Percentiles rank a stretch among this genome's conserved stretches.
Conservation (phyloP, 2,888 invertebrate genomes). For the Nephrotoma flavescens region DNA sequence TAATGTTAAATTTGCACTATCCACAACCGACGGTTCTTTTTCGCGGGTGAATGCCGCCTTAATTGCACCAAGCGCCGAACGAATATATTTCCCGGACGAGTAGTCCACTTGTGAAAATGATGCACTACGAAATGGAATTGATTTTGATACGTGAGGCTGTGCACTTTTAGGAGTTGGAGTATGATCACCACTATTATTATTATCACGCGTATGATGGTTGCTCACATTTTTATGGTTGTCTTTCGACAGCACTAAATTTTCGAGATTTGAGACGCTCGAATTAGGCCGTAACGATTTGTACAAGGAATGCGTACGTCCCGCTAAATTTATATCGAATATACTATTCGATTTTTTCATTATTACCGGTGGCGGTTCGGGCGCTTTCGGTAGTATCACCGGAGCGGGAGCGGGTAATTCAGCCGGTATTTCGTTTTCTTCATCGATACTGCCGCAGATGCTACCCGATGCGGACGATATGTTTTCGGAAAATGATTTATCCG, state of each 20-base stretch:
- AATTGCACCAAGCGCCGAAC: conserved; percentile 28
- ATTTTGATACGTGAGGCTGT: conserved; percentile 42
- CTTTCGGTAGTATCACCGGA: conserved; percentile 17
- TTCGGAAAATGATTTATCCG: conserved; percentile 17
- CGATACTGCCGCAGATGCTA: conserved; percentile 1
- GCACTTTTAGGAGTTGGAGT: neutral
- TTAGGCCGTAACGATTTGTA: conserved; percentile 17
- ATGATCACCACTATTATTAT: neutral
- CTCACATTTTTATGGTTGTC: neutral
- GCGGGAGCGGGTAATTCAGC: conserved; percentile 13
- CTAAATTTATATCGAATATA: neutral
- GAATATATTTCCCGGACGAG: conserved; percentile 42
- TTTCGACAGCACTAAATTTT: conserved; percentile 17
- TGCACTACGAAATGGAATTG: conserved; percentile 65
- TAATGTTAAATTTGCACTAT: conserved; percentile 26
- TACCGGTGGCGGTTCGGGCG: conserved; percentile 11
- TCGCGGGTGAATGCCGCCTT: conserved; percentile 24
- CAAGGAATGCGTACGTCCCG: conserved; percentile 7
- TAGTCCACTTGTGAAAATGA: conserved; percentile 81
- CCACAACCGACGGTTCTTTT: conserved; percentile 21
- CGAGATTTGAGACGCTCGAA: conserved; percentile 27
- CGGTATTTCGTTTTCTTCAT: conserved; percentile 1
- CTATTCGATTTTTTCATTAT: conserved; percentile 4
- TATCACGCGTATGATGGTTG: neutral
- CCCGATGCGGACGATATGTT: neutral